Evolutionary conservation across 2,888 invertebrate genomes (phyloP).

Genomic region (Tipula unca): DNA sequence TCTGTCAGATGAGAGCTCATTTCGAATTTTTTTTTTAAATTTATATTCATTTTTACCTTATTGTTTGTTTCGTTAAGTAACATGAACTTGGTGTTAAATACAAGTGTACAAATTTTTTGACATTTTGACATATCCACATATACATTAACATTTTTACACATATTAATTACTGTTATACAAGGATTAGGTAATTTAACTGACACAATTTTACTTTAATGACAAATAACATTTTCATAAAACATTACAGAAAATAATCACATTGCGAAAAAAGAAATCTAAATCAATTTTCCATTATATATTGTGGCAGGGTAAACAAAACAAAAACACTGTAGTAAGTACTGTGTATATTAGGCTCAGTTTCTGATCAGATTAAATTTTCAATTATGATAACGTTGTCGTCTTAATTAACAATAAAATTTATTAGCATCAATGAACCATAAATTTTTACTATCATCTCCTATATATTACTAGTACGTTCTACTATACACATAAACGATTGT

Average conservation of each 20-base stretch:
- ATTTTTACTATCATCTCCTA: neutral
- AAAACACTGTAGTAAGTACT: neutral
- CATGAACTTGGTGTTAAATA: too few species aligned
- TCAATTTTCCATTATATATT: neutral
- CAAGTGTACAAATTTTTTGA: neutral
- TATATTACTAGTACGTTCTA: neutral
- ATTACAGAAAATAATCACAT: neutral
- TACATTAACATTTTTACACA: neutral
- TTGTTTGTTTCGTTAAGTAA: too few species aligned
- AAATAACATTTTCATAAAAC: neutral
- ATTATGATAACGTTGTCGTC: neutral
- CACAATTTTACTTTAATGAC: neutral
- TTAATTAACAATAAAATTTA: conserved; percentile 14
- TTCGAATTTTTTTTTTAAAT: too few species aligned
- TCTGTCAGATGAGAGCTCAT: too few species aligned
- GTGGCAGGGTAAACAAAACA: neutral
- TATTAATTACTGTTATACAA: neutral
- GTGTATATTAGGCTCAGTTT: neutral
- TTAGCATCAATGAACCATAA: conserved; percentile 8
- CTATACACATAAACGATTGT: neutral
- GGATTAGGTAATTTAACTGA: conserved; percentile 3
- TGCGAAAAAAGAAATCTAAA: neutral
- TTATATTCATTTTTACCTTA: too few species aligned
- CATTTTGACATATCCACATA: neutral
- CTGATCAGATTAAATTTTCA: conserved; percentile 2